These are phyloP conservation scores for Lasius fuliginosus DNA, from an alignment of 2,888 invertebrate species.

Conservation along the genomic window DNA sequence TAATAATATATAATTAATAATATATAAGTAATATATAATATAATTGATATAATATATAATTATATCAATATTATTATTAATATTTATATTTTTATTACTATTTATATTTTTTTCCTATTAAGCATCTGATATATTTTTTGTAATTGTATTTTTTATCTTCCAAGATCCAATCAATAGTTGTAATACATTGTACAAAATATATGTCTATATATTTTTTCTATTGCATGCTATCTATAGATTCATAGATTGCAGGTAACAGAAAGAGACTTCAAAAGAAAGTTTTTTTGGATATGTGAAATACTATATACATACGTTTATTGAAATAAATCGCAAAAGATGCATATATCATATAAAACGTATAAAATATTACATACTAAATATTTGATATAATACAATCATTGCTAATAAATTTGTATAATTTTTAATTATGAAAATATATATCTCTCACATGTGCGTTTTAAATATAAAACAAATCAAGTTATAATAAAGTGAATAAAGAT, in stretches of 20 bases:
- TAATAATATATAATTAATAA: too few relatives aligned
- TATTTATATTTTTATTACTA: too few relatives aligned
- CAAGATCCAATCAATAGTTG: neutral
- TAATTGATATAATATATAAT: too few relatives aligned
- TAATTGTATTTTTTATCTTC: neutral
- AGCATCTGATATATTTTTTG: neutral
- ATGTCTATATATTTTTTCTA: neutral
- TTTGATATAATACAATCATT: neutral
- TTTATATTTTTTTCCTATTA: neutral
- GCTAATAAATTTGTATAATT: slow-evolving; percentile 6
- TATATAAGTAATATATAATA: too few relatives aligned
- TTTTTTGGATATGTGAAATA: neutral
- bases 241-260: neutral
- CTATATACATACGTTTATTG: neutral
- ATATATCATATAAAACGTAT: neutral
- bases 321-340: neutral
- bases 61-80: too few relatives aligned
- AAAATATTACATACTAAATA: slow-evolving; percentile 5
- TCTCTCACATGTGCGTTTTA: neutral
- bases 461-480: neutral
- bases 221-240: neutral
- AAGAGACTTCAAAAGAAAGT: neutral
- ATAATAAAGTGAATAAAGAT: neutral
- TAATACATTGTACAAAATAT: slow-evolving; percentile 1
- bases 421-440: neutral